Evolutionary conservation across 2,113 vertebrate genomes (phyloP).

Genomic region (Nettapus auritus): DNA sequence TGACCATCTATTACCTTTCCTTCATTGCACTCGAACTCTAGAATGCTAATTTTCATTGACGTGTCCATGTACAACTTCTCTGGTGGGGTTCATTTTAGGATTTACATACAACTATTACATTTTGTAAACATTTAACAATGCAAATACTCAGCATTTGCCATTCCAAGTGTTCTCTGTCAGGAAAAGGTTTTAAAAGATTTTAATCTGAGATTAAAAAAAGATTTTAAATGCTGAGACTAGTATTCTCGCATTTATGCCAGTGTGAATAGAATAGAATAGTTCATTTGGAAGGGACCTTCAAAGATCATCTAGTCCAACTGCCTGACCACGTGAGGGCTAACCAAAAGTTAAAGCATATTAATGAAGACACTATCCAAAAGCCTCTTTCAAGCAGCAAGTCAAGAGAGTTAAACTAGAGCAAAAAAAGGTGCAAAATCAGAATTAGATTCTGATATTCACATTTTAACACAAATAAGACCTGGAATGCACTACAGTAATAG

Average conservation of each 20-base stretch:
- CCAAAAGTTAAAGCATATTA: no score
- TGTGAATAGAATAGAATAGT: neutral
- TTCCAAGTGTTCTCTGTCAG: conserved; percentile 22
- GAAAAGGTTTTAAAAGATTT: conserved; percentile 45
- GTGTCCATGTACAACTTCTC: neutral
- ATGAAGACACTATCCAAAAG: no score
- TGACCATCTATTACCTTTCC: conserved; percentile 47
- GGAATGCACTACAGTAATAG: neutral
- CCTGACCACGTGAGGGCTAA: no score
- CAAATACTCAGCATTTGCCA: conserved; percentile 20
- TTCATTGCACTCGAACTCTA: conserved; percentile 22
- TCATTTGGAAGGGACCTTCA: no score
- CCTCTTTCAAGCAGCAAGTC: neutral
- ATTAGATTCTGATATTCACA: neutral
- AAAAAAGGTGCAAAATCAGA: neutral
- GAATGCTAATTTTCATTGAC: conserved; percentile 33
- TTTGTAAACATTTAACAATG: conserved; percentile 19
- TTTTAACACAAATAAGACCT: conserved; percentile 6
- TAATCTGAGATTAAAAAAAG: no score
- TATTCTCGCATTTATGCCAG: conserved; percentile 9
- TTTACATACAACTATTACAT: neutral
- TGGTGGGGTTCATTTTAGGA: neutral
- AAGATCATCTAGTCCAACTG: no score
- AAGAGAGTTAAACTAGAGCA: neutral
- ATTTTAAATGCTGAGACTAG: conserved; percentile 46